Base-by-base conservation (phyloP, 1,140 invertebrate species). In the Drosophila oshimai region DNA sequence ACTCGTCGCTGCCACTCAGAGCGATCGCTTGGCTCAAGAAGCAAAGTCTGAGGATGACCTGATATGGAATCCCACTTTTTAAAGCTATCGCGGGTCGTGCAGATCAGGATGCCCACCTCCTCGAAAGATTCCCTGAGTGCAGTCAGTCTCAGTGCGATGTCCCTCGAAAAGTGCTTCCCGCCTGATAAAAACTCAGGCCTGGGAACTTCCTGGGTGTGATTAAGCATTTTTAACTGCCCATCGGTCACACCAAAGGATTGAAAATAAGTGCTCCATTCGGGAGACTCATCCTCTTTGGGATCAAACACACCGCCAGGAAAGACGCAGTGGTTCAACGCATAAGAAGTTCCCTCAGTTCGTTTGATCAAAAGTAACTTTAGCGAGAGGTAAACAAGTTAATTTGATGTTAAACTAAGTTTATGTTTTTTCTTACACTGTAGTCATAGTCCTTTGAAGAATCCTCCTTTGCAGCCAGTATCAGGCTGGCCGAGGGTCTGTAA, bases 51-150 rank as follows among this genome's bases (percentile, higher is more conserved):
- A 18, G 68, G 44, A 4, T 67, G 28, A 1, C 22, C 26, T 22
- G 9, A 26, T 0, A 20, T 33, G 15, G 12, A 6, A 20, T 53
- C 12, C 24, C 55, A 80, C 5, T 10, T 49, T 6, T 6, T 50
- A 10, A 17, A 34, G 22, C 5, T 33, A 3, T 15, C 12, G 0
- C 31, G 24, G 3, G 4, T 51, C 1, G 53, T 37, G 71, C 94
- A 96, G 2, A 98, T 90, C 4, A 98, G 91, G 45, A 98, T 90
- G 2, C 97, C 97, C 60, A 95, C 94, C 91, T 98, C 97, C 92
- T 98, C 97, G 92, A 98, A 98, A 20, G 96, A 96, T 92, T 98
- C 97, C 69, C 97, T 92, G 49, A 98, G 95, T 6, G 97, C 97
- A 60, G 95, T 94, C 61, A 98, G 95, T 67, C 97, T 92, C 46